These are phyloP conservation scores for Rutpela maculata DNA, from an alignment of 2,888 invertebrate genomes.

Conservation along the genomic window DNA sequence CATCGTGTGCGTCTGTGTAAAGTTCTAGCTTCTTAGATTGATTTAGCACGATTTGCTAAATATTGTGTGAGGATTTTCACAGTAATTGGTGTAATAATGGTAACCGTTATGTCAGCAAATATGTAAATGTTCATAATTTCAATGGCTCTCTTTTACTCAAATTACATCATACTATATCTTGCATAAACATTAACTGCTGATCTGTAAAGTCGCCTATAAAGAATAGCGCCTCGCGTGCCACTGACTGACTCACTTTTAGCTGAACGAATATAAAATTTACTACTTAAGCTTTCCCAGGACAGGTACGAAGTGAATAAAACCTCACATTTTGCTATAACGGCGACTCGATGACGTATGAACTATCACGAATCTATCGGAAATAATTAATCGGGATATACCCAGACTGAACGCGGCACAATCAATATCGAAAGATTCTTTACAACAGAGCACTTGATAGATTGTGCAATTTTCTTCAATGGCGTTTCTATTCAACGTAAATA, in stretches of 20 bases:
- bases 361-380: slow-evolving; percentile 31
- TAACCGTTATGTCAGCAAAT: no score
- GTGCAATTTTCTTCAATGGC: slow-evolving; percentile 48
- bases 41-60: no score
- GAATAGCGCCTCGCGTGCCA: neutral
- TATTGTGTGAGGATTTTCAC: no score
- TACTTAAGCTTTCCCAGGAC: neutral
- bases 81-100: no score
- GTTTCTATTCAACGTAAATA: slow-evolving; percentile 43
- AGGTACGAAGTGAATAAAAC: neutral
- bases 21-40: no score
- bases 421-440: slow-evolving; percentile 50
- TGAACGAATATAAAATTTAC: slow-evolving; percentile 2
- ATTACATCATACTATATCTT: neutral
- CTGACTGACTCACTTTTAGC: neutral
- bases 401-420: slow-evolving; percentile 38
- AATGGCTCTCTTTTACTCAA: no score
- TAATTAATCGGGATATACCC: slow-evolving; percentile 35
- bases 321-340: neutral
- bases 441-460: slow-evolving; percentile 45
- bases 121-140: no score
- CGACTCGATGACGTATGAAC: slow-evolving; percentile 17
- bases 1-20: no score
- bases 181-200: neutral
- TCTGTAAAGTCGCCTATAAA: neutral